These are phyloP conservation scores for Drosophila gunungcola DNA, from an alignment of 1,140 invertebrate genomes.

Conservation along the genomic window DNA sequence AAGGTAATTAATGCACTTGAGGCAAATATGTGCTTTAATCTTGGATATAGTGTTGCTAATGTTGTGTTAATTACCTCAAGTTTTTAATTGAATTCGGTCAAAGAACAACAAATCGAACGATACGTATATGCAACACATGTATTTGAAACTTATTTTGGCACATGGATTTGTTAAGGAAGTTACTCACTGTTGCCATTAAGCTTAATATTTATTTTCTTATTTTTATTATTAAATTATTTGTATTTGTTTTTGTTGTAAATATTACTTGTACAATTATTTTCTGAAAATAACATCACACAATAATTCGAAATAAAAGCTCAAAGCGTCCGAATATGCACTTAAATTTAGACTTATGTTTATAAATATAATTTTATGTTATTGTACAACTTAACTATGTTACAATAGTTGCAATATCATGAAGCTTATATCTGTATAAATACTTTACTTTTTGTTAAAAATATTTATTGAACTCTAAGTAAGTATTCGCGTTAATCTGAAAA, in stretches of 20 bases:
- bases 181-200: too few species aligned
- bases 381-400: background rate
- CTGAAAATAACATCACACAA: background rate
- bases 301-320: background rate
- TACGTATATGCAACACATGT: too few species aligned
- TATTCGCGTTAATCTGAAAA: too few species aligned
- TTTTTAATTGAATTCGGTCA: background rate
- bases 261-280: conserved; percentile 1
- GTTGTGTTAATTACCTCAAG: background rate
- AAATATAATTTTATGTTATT: too few species aligned
- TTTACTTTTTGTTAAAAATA: background rate
- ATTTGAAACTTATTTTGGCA: too few species aligned
- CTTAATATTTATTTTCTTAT: background rate
- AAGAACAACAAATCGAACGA: too few species aligned
- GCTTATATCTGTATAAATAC: background rate
- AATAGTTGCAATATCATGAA: background rate
- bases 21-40: background rate
- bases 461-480: background rate
- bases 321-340: background rate
- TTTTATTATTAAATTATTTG: background rate
- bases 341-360: background rate
- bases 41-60: background rate
- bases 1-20: background rate
- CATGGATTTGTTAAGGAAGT: too few species aligned
- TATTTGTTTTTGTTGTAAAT: background rate